These are phyloP conservation scores for Rhadina sibilatrix DNA, from an alignment of 2,113 vertebrate species.

Conservation along the genomic window DNA sequence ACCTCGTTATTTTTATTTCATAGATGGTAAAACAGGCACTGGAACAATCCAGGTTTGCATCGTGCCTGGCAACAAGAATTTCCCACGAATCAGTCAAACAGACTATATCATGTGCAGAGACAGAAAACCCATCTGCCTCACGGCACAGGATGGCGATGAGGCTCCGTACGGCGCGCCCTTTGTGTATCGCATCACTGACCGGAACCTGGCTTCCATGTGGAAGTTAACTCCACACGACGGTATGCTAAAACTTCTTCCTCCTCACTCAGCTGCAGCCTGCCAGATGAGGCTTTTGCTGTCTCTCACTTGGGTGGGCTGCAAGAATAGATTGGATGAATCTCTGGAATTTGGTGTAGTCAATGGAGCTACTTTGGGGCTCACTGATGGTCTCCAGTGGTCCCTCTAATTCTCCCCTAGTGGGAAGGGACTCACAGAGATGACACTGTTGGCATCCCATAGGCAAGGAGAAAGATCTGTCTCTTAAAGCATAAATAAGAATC, in stretches of 20 bases:
- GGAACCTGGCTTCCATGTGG: constrained; percentile 65
- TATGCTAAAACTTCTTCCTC: constrained; percentile 30
- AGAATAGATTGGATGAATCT: background rate
- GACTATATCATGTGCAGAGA: constrained; percentile 74
- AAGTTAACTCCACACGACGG: constrained; percentile 68
- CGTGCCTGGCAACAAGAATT: constrained; percentile 80
- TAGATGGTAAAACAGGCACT: constrained; percentile 81
- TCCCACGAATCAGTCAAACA: constrained; percentile 45
- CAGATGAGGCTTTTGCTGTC: background rate
- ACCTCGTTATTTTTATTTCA: background rate
- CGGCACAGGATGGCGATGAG: constrained; percentile 76
- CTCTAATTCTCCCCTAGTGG: background rate
- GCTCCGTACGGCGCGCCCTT: constrained; percentile 76
- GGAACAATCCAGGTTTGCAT: constrained; percentile 82
- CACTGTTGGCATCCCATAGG: background rate
- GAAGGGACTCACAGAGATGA: background rate
- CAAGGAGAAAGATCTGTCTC: background rate
- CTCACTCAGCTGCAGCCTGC: background rate
- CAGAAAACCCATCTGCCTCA: constrained; percentile 56
- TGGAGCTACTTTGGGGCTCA: background rate
- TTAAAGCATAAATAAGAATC: background rate
- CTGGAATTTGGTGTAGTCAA: background rate
- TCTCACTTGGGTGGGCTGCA: background rate
- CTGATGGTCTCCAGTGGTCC: background rate
- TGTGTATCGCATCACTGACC: constrained; percentile 64